Evolutionary conservation across 2,888 invertebrate species (phyloP), one percentile per base, ranked within the genome.

Genomic region (Machimus rusticus): DNA sequence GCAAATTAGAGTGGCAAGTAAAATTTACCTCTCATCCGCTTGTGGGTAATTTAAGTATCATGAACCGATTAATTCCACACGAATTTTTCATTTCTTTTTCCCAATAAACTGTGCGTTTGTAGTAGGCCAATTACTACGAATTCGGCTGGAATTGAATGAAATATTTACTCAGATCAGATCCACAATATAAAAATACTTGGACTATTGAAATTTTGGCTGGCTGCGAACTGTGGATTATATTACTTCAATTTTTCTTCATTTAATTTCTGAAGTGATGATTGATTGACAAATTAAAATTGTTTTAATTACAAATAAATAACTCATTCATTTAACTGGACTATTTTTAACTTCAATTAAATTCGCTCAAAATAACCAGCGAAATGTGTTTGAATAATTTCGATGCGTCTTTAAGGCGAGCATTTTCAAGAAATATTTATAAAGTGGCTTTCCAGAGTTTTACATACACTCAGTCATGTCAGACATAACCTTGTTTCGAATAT

Each of bases 31-130:
- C 37, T 37, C 43, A 12, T 37, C 43, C 39, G 39, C 37, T 12
- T n/a, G 39, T 43, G 78, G 46, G 43, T 78, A 78, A 78, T 78
- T 78, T 43, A 78, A 78, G 78, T 43, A 78, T 78, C 78, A 78
- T 78, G 78, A 78, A 78, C 23, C 19, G 78, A 78, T 43, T 78
- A 43, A 78, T 78, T 46, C 43, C 78, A 78, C 78, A 43, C 78
- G 78, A 78, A 78, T 78, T 78, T 34, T 43, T 19, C 43, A 78
- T 46, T 78, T 78, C 23, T 43, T n/a, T 43, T 19, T 46, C n/a
- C 19, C 34, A 12, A 28, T 19, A 46, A 23, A 78, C 12, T 78
- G 43, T 43, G 23, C 6, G 43, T 78, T 78, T 78, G 39, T 78
- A 9, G 12, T 43, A 66, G 9, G 19, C 43, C 46, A 46, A 39